Conservation (phyloP, 1,140 invertebrate species). For the Drosophila repleta region DNA sequence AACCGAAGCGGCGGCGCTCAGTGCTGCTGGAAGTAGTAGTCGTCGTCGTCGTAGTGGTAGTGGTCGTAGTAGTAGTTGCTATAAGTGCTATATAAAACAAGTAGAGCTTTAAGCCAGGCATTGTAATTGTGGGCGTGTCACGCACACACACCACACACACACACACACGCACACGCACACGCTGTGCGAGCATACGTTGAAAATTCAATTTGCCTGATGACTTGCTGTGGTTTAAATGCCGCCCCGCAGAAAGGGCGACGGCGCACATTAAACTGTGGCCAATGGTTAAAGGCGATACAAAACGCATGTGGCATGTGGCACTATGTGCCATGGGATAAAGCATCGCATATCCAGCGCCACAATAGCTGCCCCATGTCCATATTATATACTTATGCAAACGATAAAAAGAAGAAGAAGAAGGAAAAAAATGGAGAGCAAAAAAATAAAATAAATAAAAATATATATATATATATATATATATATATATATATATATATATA, state of each 20-base stretch:
- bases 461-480: neutral
- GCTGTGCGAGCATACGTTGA: constrained; percentile 74
- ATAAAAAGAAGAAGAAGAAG: constrained; percentile 44
- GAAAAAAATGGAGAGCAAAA: constrained; percentile 12
- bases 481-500: too few relatives aligned
- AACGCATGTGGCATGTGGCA: constrained; percentile 36
- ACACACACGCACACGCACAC: neutral
- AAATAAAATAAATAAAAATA: constrained; percentile 19
- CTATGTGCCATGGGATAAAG: constrained; percentile 16
- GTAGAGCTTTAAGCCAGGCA: constrained; percentile 44
- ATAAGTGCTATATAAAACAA: constrained; percentile 40
- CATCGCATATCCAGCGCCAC: constrained; percentile 32
- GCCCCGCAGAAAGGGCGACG: constrained; percentile 68
- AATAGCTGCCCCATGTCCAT: constrained; percentile 56
- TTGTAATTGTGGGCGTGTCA: constrained; percentile 35
- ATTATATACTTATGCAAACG: constrained; percentile 79
- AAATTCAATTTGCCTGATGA: constrained; percentile 83
- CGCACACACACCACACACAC: constrained; percentile 1
- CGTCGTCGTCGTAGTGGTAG: neutral
- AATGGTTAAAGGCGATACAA: constrained; percentile 40
- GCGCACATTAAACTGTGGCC: constrained; percentile 72
- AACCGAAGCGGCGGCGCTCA: neutral
- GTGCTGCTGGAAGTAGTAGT: neutral
- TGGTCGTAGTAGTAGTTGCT: constrained; percentile 9
- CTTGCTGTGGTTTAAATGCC: constrained; percentile 80